Conservation (phyloP, 2,888 invertebrate species). For the Oegoconia quadripuncta region DNA sequence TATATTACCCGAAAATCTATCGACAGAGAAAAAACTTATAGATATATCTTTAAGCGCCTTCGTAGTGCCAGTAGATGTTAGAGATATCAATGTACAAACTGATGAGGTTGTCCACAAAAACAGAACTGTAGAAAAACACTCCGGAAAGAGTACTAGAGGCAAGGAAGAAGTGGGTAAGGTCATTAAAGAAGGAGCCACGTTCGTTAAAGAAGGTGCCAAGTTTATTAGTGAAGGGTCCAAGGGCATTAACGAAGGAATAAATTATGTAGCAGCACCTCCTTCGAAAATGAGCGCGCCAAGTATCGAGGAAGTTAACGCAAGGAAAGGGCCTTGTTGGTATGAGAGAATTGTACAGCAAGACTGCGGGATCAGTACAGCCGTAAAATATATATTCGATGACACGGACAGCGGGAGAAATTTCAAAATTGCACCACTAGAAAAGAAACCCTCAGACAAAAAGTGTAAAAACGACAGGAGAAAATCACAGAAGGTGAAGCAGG, state of each 20-base stretch:
- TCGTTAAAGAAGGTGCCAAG: not conserved
- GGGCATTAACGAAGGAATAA: not conserved
- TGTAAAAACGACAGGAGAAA: conserved; percentile 17
- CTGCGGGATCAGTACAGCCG: conserved; percentile 30
- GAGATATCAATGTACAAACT: not conserved
- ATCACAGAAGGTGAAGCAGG: conserved; percentile 22
- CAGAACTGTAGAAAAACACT: no score
- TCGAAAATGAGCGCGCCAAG: not conserved
- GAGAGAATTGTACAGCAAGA: no score
- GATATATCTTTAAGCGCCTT: no score
- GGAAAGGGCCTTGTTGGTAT: conserved; percentile 33
- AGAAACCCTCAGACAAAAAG: conserved; percentile 15
- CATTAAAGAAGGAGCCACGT: no score
- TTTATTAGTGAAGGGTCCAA: not conserved
- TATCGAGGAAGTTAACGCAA: conserved; percentile 17
- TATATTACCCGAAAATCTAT: no score
- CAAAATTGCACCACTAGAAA: conserved; percentile 14
- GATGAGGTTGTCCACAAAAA: no score
- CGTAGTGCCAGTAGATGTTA: not conserved
- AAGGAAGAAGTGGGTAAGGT: no score
- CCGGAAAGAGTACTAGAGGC: no score
- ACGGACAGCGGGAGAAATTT: conserved; percentile 20
- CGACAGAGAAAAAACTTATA: no score
- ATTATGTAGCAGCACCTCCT: not conserved
- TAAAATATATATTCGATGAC: conserved; percentile 30